These are phyloP conservation scores for Odontamblyopus lacepedii DNA, from an alignment of 2,797 vertebrate genomes.

Conservation along the genomic window DNA sequence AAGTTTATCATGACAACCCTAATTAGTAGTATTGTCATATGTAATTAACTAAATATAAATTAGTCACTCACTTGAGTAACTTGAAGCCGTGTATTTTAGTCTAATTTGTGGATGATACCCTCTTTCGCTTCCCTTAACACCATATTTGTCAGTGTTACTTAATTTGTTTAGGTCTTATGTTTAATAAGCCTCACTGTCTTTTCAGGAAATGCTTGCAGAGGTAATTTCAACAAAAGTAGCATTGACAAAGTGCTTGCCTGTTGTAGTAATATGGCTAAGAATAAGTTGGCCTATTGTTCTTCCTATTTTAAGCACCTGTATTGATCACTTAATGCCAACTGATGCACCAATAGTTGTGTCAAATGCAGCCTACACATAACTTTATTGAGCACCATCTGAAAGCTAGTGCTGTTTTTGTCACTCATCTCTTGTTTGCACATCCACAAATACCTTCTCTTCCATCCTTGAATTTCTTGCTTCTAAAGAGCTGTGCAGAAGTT, in stretches of 20 bases:
- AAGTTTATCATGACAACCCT: too few relatives aligned
- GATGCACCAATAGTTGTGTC: conserved; percentile 2
- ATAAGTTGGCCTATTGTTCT: conserved; percentile 28
- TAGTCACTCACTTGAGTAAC: background rate
- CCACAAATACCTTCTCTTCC: conserved; percentile 47
- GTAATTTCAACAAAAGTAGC: conserved; percentile 19
- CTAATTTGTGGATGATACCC: background rate
- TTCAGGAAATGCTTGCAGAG: conserved; percentile 59
- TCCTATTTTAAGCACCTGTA: conserved; percentile 21
- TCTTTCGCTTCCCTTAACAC: background rate
- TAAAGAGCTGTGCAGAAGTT: conserved; percentile 47
- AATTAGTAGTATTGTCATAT: too few relatives aligned
- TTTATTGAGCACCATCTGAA: conserved; percentile 14
- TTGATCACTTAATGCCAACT: conserved; percentile 11
- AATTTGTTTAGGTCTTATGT: conserved; percentile 24
- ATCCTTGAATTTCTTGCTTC: conserved; percentile 52
- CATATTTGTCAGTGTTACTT: conserved; percentile 9
- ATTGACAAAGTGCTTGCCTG: conserved; percentile 51
- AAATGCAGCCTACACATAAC: background rate
- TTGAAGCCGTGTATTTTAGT: background rate
- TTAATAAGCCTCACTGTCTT: conserved; percentile 49
- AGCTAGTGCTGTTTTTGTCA: conserved; percentile 16
- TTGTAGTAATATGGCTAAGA: conserved; percentile 48
- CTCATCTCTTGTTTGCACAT: conserved; percentile 44
- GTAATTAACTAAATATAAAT: too few relatives aligned